Conservation (phyloP, 2,888 invertebrate genomes). For the Polymixis lichenea region DNA sequence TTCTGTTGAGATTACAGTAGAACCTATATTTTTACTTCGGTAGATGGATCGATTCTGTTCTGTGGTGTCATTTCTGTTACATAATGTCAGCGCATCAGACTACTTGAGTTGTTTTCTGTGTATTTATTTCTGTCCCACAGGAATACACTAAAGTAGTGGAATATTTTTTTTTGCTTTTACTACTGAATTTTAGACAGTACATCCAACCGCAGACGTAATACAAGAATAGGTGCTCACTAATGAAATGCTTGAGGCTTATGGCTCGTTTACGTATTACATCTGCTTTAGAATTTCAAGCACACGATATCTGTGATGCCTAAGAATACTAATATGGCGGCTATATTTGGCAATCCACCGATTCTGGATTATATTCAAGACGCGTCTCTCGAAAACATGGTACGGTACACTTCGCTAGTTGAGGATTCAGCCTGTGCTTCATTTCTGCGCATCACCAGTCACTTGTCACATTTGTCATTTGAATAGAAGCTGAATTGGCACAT, state of each 20-base stretch:
- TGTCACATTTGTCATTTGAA: constrained; percentile 71
- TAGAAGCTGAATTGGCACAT: constrained; percentile 31
- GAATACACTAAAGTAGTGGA: neutral
- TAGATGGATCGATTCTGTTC: neutral
- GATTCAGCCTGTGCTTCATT: constrained; percentile 69
- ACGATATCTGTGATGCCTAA: constrained; percentile 28
- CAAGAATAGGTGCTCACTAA: constrained; percentile 19
- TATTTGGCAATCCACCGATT: constrained; percentile 59
- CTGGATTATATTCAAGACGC: constrained; percentile 67
- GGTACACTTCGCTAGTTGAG: constrained; percentile 59
- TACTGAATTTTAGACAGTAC: neutral
- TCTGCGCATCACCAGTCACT: constrained; percentile 55
- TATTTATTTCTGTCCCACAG: neutral
- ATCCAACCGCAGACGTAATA: neutral
- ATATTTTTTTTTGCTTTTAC: too few species aligned
- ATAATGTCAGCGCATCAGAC: neutral
- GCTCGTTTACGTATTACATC: constrained; percentile 35
- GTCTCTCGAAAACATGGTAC: constrained; percentile 66
- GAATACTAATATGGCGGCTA: constrained; percentile 54
- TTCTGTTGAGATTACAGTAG: neutral
- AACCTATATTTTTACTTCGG: neutral
- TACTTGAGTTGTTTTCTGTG: neutral
- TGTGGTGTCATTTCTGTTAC: neutral
- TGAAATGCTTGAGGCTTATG: constrained; percentile 36
- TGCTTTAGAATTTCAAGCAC: constrained; percentile 58